Conservation (phyloP, 2,113 vertebrate genomes). For the Phylloscopus trochilus region DNA sequence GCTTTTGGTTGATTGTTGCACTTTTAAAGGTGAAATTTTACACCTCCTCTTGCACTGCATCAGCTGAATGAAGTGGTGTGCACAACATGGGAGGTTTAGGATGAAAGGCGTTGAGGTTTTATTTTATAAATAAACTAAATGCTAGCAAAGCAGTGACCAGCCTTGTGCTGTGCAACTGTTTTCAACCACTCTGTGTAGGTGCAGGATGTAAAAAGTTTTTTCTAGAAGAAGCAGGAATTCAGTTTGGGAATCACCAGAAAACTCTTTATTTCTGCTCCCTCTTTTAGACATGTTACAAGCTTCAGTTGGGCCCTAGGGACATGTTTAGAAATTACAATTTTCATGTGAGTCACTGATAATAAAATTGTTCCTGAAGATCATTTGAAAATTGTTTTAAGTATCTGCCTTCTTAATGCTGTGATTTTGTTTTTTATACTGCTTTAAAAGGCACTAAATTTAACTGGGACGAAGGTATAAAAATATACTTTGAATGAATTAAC, state of each 20-base stretch:
- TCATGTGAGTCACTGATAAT: conserved; percentile 29
- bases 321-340: conserved; percentile 49
- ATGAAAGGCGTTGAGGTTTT: not conserved
- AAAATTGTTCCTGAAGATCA: conserved; percentile 39
- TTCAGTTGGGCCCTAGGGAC: not conserved
- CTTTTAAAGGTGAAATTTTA: not conserved
- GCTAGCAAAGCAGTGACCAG: not conserved
- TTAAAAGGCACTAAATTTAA: not conserved
- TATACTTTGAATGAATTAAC: not conserved
- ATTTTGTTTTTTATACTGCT: conserved; percentile 15
- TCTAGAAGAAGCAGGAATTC: not conserved
- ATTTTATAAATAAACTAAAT: not conserved
- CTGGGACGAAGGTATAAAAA: not conserved
- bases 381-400: conserved; percentile 38
- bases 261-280: not conserved
- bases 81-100: not conserved
- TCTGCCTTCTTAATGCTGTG: not conserved
- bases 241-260: not conserved
- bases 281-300: not conserved
- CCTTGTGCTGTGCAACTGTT: not conserved
- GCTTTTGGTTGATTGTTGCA: not conserved
- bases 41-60: not conserved
- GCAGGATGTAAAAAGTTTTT: not conserved
- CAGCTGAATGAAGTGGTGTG: not conserved
- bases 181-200: not conserved